Conservation (phyloP, 2,888 invertebrate species). For the Leucophenga maculata region DNA sequence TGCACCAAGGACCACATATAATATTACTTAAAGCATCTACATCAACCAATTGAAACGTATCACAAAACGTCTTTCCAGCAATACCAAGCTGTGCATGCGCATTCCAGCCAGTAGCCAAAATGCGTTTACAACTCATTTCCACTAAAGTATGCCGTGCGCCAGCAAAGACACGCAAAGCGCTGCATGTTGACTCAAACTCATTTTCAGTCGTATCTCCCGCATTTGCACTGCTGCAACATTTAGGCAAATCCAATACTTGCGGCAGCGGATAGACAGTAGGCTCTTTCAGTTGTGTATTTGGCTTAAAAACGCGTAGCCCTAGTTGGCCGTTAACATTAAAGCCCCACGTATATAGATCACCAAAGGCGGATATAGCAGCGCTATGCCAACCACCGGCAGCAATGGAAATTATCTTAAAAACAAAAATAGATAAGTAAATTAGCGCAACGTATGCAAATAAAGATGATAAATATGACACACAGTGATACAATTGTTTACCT, state of each 20-base stretch:
- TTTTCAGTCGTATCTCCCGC: background rate
- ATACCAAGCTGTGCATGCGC: conserved; percentile 83
- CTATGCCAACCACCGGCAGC: conserved; percentile 92
- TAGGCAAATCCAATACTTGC: conserved; percentile 61
- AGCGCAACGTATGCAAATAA: background rate
- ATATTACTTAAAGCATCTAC: conserved; percentile 51
- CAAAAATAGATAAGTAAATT: conserved; percentile 13
- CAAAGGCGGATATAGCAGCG: conserved; percentile 82
- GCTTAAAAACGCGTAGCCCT: conserved; percentile 75
- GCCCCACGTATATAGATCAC: conserved; percentile 92
- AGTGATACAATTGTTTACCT: conserved; percentile 60
- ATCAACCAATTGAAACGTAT: conserved; percentile 58
- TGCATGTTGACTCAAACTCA: conserved; percentile 45
- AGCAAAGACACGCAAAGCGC: conserved; percentile 77
- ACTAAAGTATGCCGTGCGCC: conserved; percentile 85
- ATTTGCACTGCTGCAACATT: conserved; percentile 45
- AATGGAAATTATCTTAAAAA: conserved; percentile 76
- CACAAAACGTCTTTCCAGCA: conserved; percentile 41
- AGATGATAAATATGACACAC: conserved; percentile 5
- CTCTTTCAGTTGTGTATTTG: conserved; percentile 47
- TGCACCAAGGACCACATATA: conserved; percentile 74
- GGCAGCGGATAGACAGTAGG: conserved; percentile 69
- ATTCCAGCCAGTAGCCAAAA: conserved; percentile 87
- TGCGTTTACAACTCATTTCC: conserved; percentile 77
- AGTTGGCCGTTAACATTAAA: conserved; percentile 92